Evolutionary conservation across 2,113 vertebrate genomes (phyloP), one percentile per base, ranked within the genome.

Genomic region (Erythrocercus mccallii): DNA sequence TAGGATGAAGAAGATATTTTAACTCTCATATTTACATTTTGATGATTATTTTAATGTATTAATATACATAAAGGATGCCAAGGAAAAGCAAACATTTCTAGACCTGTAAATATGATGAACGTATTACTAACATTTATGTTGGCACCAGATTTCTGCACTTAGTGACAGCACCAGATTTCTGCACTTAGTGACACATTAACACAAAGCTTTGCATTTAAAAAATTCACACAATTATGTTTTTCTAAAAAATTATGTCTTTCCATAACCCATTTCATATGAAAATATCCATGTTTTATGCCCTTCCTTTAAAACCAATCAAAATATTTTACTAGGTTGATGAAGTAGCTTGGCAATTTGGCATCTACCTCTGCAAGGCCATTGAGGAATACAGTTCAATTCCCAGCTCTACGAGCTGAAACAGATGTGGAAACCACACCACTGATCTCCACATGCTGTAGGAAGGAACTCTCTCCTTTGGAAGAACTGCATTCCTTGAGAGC

Each of bases 271-370:
- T 93, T 92, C 42, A 53, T 62, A 76, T 50, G 53, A 91, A 97
- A 96, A 95, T 78, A 96, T 50, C 53, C 3, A 10, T 33, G 25
- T 65, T 96, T 94, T 88, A 92, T 74, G 60, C 15, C n/a, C 21
- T 89, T 87, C 70, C 80, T 88, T 86, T 94, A 90, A 74, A 95
- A 94, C 71, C 53, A 96, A 92, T 20, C 48, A 96, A 95, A 96
- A 97, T 92, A 96, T 96, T 97, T 97, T 91, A 94, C 71, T 89
- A 92, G 54, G 94, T 83, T 56, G 92, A 77, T 42, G 69, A 94
- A 96, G 83, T 76, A 85, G 51, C 80, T 91, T 50, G 9, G 85
- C 62, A 61, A 88, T 86, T 92, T 92, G 76, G 78, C 82, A 77
- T 50, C 68, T 87, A 25, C 15, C 0, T 93, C 79, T 50, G 15